A percentile compares a stretch with the other conserved stretches of the same genome.
These are phyloP conservation scores for Syngnathus typhle DNA, from an alignment of 2,113 vertebrate species.

Conservation along the genomic window DNA sequence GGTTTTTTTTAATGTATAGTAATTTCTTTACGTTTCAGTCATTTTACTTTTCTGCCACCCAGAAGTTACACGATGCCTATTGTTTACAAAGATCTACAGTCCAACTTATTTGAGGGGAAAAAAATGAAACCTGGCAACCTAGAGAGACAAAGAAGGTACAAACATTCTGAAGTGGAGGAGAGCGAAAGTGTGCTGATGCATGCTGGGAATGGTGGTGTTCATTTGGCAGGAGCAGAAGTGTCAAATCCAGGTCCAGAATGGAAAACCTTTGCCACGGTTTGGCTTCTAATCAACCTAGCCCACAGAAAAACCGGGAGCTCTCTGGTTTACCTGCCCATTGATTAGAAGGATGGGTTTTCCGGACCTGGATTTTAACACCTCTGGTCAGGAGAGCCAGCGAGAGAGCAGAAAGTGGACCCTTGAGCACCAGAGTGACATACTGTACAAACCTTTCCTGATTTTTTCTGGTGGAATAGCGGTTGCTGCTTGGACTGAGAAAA, in stretches of 20 bases:
- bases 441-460: constrained; percentile 66
- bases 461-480: constrained; percentile 31
- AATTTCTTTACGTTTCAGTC: background rate
- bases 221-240: constrained; percentile 1
- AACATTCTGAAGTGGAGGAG: constrained; percentile 7
- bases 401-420: constrained; percentile 3
- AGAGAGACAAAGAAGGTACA: constrained; percentile 11
- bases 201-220: constrained; percentile 17
- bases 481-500: constrained; percentile 45
- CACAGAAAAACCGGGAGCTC: too few relatives aligned
- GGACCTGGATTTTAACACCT: too few relatives aligned
- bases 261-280: too few relatives aligned
- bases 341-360: too few relatives aligned
- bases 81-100: constrained; percentile 7
- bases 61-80: background rate
- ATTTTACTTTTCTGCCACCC: background rate
- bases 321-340: too few relatives aligned
- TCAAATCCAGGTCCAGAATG: too few relatives aligned
- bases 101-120: constrained; percentile 10
- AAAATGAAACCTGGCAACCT: constrained; percentile 21
- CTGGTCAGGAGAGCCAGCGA: constrained; percentile 1
- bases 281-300: too few relatives aligned
- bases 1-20: too few relatives aligned
- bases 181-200: constrained; percentile 12
- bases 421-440: constrained; percentile 17